Base-by-base conservation (phyloP, 2,113 vertebrate genomes). In the Jaculus jaculus region DNA sequence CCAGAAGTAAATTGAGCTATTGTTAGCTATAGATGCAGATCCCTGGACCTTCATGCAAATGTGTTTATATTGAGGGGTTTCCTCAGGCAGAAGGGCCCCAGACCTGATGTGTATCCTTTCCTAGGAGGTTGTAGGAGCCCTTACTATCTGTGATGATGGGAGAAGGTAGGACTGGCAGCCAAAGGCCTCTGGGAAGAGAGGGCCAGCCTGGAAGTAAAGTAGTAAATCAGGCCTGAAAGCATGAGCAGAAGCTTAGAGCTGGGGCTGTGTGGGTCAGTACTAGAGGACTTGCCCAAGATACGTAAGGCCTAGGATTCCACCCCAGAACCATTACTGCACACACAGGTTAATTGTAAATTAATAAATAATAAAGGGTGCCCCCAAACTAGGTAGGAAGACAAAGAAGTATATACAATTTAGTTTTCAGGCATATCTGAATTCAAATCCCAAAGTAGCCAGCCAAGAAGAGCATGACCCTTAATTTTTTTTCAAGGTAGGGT, bases 21-120 rank as follows among this genome's bases (percentile, higher is more conserved):
- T 39, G 42, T 65, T 39, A 63, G 51, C 61, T 84, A 24, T 72
- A 77, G 51, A 63, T 23, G 8, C 17, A 68, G 42, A 69, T 17
- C 54, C 47, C 63, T 58, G 84, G 34, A 87, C 61, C 84, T 91
- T 96, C 68, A 85, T 93, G 95, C 92, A 93, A 94, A 94, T 95
- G 21, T 92, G 91, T 94, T 95, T 96, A 51, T 97, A 90, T 93
- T 92, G 96, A 84, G 78, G 77, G 71, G 42, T 89, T 95, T 96
- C 84, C 89, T 75, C 69, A 54, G 42, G 23, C 74, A 63, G 20
- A 0, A 7, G 68, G 54, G 73, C 69, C 66, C 51, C 12, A 30
- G 77, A 81, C 71, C 84, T 58, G 51, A 74, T 85, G 58, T 42
- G 42, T 61, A 79, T 47, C 11, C 69, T 89, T 78, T 83, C 66